Evolutionary conservation across 2,797 vertebrate genomes (phyloP).

Genomic region (Novumbra hubbsi): DNA sequence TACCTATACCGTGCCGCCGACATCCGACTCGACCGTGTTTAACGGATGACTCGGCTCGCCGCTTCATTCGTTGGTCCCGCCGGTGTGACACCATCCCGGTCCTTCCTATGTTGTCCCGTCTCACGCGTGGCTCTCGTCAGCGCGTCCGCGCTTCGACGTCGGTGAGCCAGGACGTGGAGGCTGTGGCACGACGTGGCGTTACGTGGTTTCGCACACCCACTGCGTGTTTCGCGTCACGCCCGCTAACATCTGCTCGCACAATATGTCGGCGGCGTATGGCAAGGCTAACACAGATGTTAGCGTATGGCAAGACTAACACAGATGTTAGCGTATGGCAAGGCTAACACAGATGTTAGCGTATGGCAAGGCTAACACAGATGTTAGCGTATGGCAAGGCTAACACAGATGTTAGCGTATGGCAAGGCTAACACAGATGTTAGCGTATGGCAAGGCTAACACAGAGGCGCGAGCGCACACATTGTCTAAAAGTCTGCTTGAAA

Average conservation of each 20-base stretch:
- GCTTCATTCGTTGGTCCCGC: not conserved
- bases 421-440: not conserved
- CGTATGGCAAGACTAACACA: too few relatives aligned
- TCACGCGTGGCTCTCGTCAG: not conserved
- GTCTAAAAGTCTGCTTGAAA: not conserved
- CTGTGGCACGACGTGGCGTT: not conserved
- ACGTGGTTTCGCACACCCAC: not conserved
- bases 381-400: not conserved
- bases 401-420: not conserved
- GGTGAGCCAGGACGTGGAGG: not conserved
- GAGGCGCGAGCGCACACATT: not conserved
- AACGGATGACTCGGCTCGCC: slow-evolving; percentile 3
- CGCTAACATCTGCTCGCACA: not conserved
- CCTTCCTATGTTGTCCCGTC: not conserved
- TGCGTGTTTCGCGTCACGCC: not conserved
- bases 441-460: not conserved
- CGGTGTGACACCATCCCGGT: not conserved
- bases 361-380: not conserved
- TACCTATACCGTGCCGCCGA: slow-evolving; percentile 11
- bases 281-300: not conserved
- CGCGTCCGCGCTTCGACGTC: not conserved
- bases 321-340: not conserved
- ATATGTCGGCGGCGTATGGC: not conserved
- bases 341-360: not conserved
- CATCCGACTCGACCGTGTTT: slow-evolving; percentile 3